Evolutionary conservation across 1,140 invertebrate genomes (phyloP), one percentile per base, ranked within the genome.

Genomic region (Calosoma granatense): DNA sequence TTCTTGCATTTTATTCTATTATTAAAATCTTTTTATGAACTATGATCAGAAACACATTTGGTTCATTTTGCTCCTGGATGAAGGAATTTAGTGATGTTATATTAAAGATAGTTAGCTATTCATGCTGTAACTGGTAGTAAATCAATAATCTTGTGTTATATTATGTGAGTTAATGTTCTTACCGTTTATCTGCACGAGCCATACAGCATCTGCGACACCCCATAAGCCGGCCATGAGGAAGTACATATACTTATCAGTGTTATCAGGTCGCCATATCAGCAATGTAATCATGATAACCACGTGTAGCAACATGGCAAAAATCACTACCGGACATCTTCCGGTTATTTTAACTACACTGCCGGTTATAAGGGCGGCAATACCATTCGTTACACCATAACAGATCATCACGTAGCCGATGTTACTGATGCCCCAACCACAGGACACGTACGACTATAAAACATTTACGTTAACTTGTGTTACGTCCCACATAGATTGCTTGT

Each of bases 121-220:
- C n/a, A n/a, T n/a, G n/a, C n/a, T n/a, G n/a, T n/a, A n/a, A n/a
- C n/a, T n/a, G n/a, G n/a, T n/a, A n/a, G n/a, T n/a, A n/a, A n/a
- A n/a, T n/a, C n/a, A n/a, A n/a, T n/a, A n/a, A n/a, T n/a, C n/a
- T n/a, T n/a, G n/a, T 1, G 51, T 56, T 56, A 11, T 30, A 55
- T 21, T 11, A 21, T 6, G n/a, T 26, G 22, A 57, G n/a, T 20
- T 6, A 20, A 22, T 41, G 47, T 60, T 76, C 78, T 78, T 74
- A 95, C 93, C 87, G 69, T 96, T 95, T 47, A 96, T 86, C 76
- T 96, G 91, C 1, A 95, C 94, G 55, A 96, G 83, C 93, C 93
- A 96, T 47, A 95, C 82, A 0, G 91, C 90, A 68, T 96, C 94
- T 51, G 87, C 88, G 3, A 92, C 74, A 1, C 94, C 94, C 93